Percentiles rank a stretch among this genome's conserved stretches.
Evolutionary conservation across 2,797 vertebrate species (phyloP).

Genomic region (Danio choprae): DNA sequence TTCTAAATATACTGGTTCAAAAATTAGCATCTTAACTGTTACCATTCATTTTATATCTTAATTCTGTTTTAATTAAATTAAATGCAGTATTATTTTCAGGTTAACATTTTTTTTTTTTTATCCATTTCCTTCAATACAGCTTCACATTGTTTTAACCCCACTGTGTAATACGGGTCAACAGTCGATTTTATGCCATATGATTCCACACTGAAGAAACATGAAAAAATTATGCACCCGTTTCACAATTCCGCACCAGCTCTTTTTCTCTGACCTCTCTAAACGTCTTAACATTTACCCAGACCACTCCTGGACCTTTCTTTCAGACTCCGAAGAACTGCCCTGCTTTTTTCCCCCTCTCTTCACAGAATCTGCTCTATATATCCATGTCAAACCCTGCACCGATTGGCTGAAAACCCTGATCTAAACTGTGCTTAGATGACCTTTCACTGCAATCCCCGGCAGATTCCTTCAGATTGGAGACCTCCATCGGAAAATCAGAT

Average conservation of each 20-base stretch:
- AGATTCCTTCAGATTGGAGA: slow-evolving; percentile 31
- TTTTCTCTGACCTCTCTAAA: slow-evolving; percentile 30
- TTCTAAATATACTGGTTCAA: not conserved
- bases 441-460: slow-evolving; percentile 56
- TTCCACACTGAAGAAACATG: not conserved
- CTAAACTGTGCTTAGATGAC: slow-evolving; percentile 52
- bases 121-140: not conserved
- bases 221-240: not conserved
- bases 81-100: not conserved
- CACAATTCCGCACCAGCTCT: not conserved
- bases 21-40: not conserved
- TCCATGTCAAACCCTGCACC: slow-evolving; percentile 47
- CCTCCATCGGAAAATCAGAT: slow-evolving; percentile 15
- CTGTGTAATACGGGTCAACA: too few species aligned
- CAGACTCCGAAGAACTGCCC: slow-evolving; percentile 36
- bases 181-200: not conserved
- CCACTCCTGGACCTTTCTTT: slow-evolving; percentile 29
- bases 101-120: not conserved
- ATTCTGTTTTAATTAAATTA: too few species aligned
- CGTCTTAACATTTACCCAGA: slow-evolving; percentile 49
- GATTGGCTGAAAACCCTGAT: slow-evolving; percentile 52
- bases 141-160: not conserved
- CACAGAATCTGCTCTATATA: slow-evolving; percentile 43
- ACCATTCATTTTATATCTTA: not conserved
- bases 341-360: slow-evolving; percentile 35